phyloP scores from a whole-genome alignment of 53 echinoderm and acorn worm genomes.

The Echinarachnius parma region DNA sequence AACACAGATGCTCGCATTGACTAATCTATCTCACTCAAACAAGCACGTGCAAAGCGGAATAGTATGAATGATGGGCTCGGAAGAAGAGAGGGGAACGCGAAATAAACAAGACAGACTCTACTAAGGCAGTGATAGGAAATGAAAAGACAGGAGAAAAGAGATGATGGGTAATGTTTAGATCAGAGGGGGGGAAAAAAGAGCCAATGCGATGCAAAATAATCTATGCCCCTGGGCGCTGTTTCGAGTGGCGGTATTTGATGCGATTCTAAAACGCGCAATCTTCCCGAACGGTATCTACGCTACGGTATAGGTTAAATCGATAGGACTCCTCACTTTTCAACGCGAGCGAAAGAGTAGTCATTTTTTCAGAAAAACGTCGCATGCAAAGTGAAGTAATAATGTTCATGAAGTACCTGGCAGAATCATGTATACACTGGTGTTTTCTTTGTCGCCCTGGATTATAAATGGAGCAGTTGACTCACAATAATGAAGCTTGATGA shows the following conservation, averaged over 20 bases:
- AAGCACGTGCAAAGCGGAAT: too few relatives aligned
- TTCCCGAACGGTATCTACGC: background rate
- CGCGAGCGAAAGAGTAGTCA: slow-evolving; percentile 7
- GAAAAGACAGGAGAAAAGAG: background rate
- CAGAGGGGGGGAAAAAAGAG: background rate
- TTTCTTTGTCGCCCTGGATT: too few relatives aligned
- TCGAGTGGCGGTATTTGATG: background rate
- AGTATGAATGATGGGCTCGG: too few relatives aligned
- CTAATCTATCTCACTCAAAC: background rate
- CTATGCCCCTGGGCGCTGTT: background rate
- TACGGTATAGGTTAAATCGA: slow-evolving; percentile 1
- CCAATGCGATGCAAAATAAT: background rate
- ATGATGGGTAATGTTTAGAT: slow-evolving; percentile 8
- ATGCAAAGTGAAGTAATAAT: too few relatives aligned
- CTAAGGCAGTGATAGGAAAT: background rate
- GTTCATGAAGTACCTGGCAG: too few relatives aligned
- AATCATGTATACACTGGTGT: too few relatives aligned
- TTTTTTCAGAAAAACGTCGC: too few relatives aligned
- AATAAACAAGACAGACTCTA: slow-evolving; percentile 10
- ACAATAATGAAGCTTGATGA: too few relatives aligned
- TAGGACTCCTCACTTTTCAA: slow-evolving; percentile 26
- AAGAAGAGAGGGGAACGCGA: too few relatives aligned
- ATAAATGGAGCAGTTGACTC: too few relatives aligned
- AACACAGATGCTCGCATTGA: slow-evolving; percentile 13
- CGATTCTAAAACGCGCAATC: background rate